Evolutionary conservation across 2,888 invertebrate genomes (phyloP), one percentile per base, ranked within the genome.

Genomic region (Matsumyia berberina): DNA sequence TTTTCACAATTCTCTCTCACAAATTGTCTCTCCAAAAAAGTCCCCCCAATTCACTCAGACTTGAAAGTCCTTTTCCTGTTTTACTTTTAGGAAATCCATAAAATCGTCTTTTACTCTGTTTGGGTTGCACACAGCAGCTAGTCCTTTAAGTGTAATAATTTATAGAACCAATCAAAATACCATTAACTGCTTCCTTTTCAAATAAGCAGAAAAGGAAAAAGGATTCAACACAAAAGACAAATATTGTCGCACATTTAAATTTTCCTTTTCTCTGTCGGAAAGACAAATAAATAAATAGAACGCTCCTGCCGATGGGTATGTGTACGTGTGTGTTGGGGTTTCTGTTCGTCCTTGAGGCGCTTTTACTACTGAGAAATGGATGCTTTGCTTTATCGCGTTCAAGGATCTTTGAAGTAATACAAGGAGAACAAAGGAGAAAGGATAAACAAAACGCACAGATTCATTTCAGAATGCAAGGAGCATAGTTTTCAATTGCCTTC

Each of bases 161-260:
- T 66, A 72, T 77, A 57, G 53, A 81, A 19, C 77, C 46, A 66
- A 72, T 60, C 70, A 72, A 66, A 53, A 66, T 17, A 39, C 66
- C 46, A 51, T 82, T 66, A 64, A 66, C 44, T 58, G 17, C 33
- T 64, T 57, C 35, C 35, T 51, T 69, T 76, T 31, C 12, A 46
- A 37, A 44, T 12, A 66, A 33, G 15, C 24, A 39, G 31, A 53
- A 31, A 11, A 7, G 4, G 0, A 31, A 33, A 51, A 62, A 33
- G 72, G 60, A 51, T 33, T 31, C 24, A 49, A 51, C 35, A 37
- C 17, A 42, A 69, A 33, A 12, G 46, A 64, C 33, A 64, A 64
- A 64, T 49, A 64, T 49, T 62, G 33, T 31, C 39, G 66, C 37
- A 53, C 49, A 49, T 24, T 37, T 24, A 35, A 35, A 35, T 24